Conservation (phyloP, 1,140 invertebrate genomes). For the Drosophila mauritiana region DNA sequence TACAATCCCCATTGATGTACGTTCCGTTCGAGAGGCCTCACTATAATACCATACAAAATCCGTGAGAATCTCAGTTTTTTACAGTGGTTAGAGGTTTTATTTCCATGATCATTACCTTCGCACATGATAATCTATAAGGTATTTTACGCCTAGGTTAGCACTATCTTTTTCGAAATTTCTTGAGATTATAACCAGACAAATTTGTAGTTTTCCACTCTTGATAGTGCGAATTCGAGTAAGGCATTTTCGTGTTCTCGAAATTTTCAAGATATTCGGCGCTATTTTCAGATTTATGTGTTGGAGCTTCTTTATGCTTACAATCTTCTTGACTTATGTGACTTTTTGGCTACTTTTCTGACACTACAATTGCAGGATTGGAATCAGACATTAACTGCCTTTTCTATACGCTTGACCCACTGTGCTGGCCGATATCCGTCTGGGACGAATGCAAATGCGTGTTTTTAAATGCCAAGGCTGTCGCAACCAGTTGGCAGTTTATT, state of each 20-base stretch:
- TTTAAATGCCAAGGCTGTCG: conserved; percentile 69
- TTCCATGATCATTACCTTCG: not conserved
- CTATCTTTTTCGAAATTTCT: conserved; percentile 1
- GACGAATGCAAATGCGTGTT: conserved; percentile 50
- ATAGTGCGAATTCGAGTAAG: not conserved
- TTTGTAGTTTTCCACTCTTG: conserved; percentile 18
- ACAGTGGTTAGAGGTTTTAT: conserved; percentile 1
- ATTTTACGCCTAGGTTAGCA: not conserved
- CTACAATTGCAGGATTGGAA: not conserved
- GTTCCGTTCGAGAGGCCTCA: too few relatives aligned
- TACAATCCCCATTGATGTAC: not conserved
- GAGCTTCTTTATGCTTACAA: not conserved
- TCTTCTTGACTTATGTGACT: conserved; percentile 2
- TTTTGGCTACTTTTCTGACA: not conserved
- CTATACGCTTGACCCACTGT: conserved; percentile 23
- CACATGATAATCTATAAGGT: not conserved
- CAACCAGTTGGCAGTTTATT: conserved; percentile 53
- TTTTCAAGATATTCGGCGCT: not conserved
- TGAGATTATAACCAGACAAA: conserved; percentile 1
- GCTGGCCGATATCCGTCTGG: conserved; percentile 16
- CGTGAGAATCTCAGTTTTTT: not conserved
- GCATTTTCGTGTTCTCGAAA: conserved; percentile 1
- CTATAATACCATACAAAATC: too few relatives aligned
- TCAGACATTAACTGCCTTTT: not conserved
- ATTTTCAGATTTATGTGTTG: conserved; percentile 1